These are phyloP conservation scores for Anguilla rostrata DNA, from an alignment of 2,113 vertebrate genomes.

Conservation along the genomic window DNA sequence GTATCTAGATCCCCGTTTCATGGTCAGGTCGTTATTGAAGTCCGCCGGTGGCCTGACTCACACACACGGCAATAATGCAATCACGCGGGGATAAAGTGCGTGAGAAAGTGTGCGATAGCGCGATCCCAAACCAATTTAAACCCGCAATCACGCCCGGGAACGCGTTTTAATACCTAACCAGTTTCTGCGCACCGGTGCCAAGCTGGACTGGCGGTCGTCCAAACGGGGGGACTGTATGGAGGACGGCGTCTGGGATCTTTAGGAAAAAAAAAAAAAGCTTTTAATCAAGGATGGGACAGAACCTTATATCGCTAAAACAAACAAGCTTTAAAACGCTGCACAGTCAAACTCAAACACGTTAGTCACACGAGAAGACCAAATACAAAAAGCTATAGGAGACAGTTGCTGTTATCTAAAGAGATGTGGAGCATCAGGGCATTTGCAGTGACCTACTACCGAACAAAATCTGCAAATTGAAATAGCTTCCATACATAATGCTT, in stretches of 20 bases:
- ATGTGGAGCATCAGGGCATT: no score
- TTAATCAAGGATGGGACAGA: neutral
- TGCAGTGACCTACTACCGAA: no score
- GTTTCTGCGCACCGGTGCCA: slow-evolving; percentile 42
- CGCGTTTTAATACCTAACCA: slow-evolving; percentile 65
- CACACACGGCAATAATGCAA: slow-evolving; percentile 71
- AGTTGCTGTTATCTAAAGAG: no score
- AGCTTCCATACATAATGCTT: no score
- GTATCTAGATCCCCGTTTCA: slow-evolving; percentile 49
- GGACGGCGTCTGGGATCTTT: neutral
- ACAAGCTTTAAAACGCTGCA: no score
- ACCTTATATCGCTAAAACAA: neutral
- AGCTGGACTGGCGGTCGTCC: no score
- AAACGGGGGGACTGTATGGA: neutral
- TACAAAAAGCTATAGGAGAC: no score
- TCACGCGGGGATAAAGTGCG: slow-evolving; percentile 83
- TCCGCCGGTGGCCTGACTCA: slow-evolving; percentile 65
- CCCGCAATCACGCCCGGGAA: slow-evolving; percentile 50
- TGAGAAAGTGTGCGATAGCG: slow-evolving; percentile 82
- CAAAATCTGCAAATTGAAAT: no score
- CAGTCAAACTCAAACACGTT: no score
- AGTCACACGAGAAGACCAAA: no score
- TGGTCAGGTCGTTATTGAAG: slow-evolving; percentile 88
- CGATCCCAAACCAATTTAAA: slow-evolving; percentile 73
- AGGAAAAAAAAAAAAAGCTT: no score